A percentile compares a stretch with the other conserved stretches of the same genome.
Evolutionary conservation across 2,888 invertebrate genomes (phyloP).

Genomic region (Pollenia angustigena): DNA sequence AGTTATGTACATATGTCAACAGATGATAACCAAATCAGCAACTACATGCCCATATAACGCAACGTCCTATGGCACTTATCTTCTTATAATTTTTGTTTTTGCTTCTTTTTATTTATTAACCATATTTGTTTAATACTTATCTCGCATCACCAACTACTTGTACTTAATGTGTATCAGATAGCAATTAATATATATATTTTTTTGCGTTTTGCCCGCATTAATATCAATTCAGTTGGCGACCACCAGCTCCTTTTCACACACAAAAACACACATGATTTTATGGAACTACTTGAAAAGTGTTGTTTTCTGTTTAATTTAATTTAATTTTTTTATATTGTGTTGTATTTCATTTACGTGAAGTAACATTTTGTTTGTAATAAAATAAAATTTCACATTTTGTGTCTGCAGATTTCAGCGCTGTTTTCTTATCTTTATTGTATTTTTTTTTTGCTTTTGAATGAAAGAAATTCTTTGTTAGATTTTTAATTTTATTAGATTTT

Average conservation of each 20-base stretch:
- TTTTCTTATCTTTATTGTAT: slow-evolving; percentile 44
- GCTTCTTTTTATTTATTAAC: slow-evolving; percentile 35
- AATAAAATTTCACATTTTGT: slow-evolving; percentile 9
- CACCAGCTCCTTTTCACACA: neutral
- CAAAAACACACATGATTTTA: neutral
- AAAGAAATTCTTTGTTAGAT: slow-evolving; percentile 11
- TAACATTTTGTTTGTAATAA: slow-evolving; percentile 36
- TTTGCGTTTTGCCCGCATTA: slow-evolving; percentile 55
- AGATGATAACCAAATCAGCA: neutral
- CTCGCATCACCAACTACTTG: slow-evolving; percentile 47
- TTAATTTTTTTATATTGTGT: neutral
- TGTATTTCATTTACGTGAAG: slow-evolving; percentile 21
- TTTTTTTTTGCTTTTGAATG: slow-evolving; percentile 33
- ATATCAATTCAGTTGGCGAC: slow-evolving; percentile 19
- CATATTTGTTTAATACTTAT: slow-evolving; percentile 64
- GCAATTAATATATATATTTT: slow-evolving; percentile 15
- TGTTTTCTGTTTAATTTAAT: neutral
- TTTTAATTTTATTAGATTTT: neutral
- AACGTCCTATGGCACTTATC: slow-evolving; percentile 40
- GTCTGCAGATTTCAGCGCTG: slow-evolving; percentile 27
- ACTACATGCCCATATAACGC: slow-evolving; percentile 8
- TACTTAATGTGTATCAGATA: slow-evolving; percentile 32
- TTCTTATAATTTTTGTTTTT: neutral
- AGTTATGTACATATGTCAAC: slow-evolving; percentile 15
- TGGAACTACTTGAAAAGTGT: neutral